Evolutionary conservation across 2,888 invertebrate genomes (phyloP).

Genomic region (Quadriops clusia): DNA sequence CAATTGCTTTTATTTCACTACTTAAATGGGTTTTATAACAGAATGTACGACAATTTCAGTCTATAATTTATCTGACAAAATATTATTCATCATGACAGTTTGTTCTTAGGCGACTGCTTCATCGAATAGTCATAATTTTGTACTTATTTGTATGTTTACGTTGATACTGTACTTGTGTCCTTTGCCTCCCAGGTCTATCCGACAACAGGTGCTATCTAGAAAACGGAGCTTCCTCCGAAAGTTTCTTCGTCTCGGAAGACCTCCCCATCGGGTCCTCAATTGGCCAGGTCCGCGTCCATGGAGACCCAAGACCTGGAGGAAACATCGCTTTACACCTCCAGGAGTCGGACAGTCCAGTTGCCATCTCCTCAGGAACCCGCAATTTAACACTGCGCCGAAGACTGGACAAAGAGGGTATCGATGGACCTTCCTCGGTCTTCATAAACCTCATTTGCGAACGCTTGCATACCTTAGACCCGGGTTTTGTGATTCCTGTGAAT

Average conservation of each 20-base stretch:
- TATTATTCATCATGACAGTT: no score
- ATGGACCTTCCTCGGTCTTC: conserved; percentile 74
- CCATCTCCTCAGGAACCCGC: conserved; percentile 64
- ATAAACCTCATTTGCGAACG: conserved; percentile 78
- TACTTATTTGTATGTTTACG: no score
- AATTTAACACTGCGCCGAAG: conserved; percentile 66
- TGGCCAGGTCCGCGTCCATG: conserved; percentile 69
- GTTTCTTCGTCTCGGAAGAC: conserved; percentile 82
- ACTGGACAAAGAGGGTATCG: conserved; percentile 74
- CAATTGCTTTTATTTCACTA: no score
- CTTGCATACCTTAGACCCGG: conserved; percentile 53
- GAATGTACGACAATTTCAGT: no score
- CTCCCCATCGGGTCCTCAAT: conserved; percentile 66
- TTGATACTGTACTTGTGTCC: no score
- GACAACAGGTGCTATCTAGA: conserved; percentile 84
- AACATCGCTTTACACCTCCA: conserved; percentile 69
- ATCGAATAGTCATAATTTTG: no score
- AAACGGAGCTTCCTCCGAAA: conserved; percentile 83
- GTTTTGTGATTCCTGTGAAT: conserved; percentile 69
- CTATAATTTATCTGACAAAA: no score
- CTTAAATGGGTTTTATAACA: no score
- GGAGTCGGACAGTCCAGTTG: conserved; percentile 68
- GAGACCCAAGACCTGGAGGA: conserved; percentile 63
- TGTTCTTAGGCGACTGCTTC: no score
- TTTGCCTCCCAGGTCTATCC: conserved; percentile 53